Evolutionary conservation across 2,797 vertebrate genomes (phyloP).

Genomic region (Coranthus polyacanthus): DNA sequence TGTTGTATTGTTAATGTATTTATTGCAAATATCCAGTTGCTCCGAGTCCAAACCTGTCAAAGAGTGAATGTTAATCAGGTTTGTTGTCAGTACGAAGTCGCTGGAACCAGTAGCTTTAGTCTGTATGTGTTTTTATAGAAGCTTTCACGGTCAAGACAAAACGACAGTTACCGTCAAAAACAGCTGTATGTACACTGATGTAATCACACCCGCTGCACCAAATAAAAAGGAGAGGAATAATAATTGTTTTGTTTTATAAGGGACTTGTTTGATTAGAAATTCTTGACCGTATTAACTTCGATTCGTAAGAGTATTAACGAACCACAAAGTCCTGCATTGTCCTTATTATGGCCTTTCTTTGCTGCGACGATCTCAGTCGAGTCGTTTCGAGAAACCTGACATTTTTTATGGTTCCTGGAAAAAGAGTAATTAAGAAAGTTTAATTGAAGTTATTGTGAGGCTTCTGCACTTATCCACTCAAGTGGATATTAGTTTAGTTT

Average conservation of each 20-base stretch:
- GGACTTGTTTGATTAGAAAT: slow-evolving; percentile 1
- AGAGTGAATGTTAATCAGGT: not conserved
- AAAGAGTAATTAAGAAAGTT: no score
- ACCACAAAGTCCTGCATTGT: no score
- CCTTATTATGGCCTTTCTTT: no score
- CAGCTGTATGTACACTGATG: slow-evolving; percentile 53
- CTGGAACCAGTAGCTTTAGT: slow-evolving; percentile 28
- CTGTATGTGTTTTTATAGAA: slow-evolving; percentile 24
- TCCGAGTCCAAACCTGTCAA: slow-evolving; percentile 21
- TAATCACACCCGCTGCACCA: slow-evolving; percentile 58
- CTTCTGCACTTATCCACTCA: no score
- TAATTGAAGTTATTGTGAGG: no score
- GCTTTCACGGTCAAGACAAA: slow-evolving; percentile 32
- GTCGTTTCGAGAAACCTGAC: no score
- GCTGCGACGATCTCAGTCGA: no score
- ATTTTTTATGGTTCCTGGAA: no score
- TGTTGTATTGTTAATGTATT: slow-evolving; percentile 71
- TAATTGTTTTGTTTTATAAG: not conserved
- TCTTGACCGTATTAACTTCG: not conserved
- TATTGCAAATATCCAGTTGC: slow-evolving; percentile 62
- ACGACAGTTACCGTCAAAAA: slow-evolving; percentile 20
- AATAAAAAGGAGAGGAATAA: slow-evolving; percentile 65
- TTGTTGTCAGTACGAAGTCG: slow-evolving; percentile 3
- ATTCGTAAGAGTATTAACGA: no score
- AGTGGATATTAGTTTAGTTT: no score